Percentiles rank a stretch among this genome's conserved stretches.
Conservation (phyloP, 2,888 invertebrate genomes). For the Ligdia adustata region DNA sequence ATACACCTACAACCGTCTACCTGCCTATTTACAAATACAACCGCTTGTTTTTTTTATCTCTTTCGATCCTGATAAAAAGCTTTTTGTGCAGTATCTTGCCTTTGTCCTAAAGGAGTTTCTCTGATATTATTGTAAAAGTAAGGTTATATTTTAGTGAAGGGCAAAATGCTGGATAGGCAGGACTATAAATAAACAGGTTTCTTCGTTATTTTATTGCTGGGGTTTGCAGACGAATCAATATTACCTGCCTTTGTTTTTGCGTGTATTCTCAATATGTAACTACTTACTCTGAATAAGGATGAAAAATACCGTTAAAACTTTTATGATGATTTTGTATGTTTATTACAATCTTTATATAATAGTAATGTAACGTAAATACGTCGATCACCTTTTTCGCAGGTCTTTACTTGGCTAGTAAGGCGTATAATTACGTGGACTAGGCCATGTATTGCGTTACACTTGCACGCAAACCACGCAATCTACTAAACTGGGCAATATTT, state of each 20-base stretch:
- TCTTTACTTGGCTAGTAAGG: constrained; percentile 68
- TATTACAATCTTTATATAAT: too few relatives aligned
- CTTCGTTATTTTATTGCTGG: not conserved
- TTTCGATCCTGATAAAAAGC: constrained; percentile 60
- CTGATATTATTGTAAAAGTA: constrained; percentile 38
- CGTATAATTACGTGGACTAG: constrained; percentile 69
- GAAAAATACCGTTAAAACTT: too few relatives aligned
- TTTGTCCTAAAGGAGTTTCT: constrained; percentile 54
- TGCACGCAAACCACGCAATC: constrained; percentile 56
- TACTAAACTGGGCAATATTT: constrained; percentile 32
- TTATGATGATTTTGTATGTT: too few relatives aligned
- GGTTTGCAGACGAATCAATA: too few relatives aligned
- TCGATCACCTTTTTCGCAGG: constrained; percentile 52
- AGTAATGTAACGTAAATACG: too few relatives aligned
- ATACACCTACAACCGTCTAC: constrained; percentile 81
- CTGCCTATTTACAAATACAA: constrained; percentile 80
- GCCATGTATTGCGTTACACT: constrained; percentile 62
- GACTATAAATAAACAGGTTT: constrained; percentile 4
- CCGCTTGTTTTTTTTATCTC: constrained; percentile 62
- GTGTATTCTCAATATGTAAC: too few relatives aligned
- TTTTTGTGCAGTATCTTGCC: constrained; percentile 61
- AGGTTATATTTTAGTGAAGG: constrained; percentile 30
- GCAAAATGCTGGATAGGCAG: not conserved
- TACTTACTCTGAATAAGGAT: too few relatives aligned
- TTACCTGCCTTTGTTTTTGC: too few relatives aligned